A percentile compares a stretch with the other conserved stretches of the same genome.
Evolutionary conservation across 2,888 invertebrate species (phyloP).

Genomic region (Melangyna quadrimaculata): DNA sequence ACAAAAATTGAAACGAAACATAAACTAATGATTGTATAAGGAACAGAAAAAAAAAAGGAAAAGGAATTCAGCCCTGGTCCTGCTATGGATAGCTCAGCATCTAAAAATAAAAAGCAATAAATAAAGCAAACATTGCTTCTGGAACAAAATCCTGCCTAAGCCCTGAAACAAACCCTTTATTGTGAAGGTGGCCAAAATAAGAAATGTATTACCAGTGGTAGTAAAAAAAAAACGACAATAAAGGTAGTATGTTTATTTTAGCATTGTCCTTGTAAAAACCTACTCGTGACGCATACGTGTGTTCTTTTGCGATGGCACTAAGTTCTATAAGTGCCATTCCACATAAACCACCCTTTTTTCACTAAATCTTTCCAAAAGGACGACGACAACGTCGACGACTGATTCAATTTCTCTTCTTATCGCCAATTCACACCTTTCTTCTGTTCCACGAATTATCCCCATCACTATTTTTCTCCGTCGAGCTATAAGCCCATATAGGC

Average conservation of each 20-base stretch:
- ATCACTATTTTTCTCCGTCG: neutral
- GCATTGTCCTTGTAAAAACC: conserved; percentile 16
- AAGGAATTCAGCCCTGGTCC: conserved; percentile 8
- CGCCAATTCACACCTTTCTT: conserved; percentile 69
- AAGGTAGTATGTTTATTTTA: conserved; percentile 53
- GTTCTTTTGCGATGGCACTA: conserved; percentile 21
- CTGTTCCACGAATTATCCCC: conserved; percentile 61
- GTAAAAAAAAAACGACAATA: conserved; percentile 46
- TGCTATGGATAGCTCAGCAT: too few relatives aligned
- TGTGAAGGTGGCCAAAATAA: conserved; percentile 28
- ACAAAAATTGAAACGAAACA: conserved; percentile 33
- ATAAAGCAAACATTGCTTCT: conserved; percentile 55
- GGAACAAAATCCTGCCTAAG: conserved; percentile 49
- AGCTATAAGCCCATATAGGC: neutral
- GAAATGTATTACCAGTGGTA: neutral
- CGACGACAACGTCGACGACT: conserved; percentile 18
- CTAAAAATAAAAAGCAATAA: conserved; percentile 13
- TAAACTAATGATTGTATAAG: conserved; percentile 57
- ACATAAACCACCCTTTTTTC: conserved; percentile 6
- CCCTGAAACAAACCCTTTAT: conserved; percentile 47
- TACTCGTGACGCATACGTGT: conserved; percentile 31
- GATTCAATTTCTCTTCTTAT: conserved; percentile 69
- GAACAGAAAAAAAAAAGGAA: conserved; percentile 31
- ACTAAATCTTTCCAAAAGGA: conserved; percentile 46
- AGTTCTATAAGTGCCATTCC: neutral